Evolutionary conservation across 2,888 invertebrate species (phyloP).

Genomic region (Cheiracanthium punctorium): DNA sequence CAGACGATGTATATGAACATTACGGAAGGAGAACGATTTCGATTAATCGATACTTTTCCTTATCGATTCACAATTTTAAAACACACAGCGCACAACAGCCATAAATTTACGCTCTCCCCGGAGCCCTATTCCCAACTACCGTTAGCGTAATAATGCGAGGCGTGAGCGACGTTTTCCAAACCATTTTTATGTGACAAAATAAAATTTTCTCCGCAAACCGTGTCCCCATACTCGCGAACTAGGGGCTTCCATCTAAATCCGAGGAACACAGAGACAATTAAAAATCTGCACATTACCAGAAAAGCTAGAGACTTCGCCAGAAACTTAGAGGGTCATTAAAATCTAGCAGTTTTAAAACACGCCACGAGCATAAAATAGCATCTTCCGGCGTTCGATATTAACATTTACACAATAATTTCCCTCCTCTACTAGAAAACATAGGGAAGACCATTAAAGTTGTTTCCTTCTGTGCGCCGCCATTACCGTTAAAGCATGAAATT

Average conservation of each 20-base stretch:
- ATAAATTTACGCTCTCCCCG: not conserved
- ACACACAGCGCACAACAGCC: not conserved
- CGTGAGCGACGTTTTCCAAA: not conserved
- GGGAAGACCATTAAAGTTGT: conserved; percentile 11
- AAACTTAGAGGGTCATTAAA: conserved; percentile 5
- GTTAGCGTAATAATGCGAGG: not conserved
- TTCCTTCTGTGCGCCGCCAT: conserved; percentile 30
- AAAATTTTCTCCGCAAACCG: not conserved
- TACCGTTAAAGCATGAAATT: conserved; percentile 65
- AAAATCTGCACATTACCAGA: conserved; percentile 3
- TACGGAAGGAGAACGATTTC: too few relatives aligned
- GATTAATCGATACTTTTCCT: not conserved
- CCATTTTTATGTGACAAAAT: not conserved
- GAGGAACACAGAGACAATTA: not conserved
- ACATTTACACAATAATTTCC: conserved; percentile 27
- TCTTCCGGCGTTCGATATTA: conserved; percentile 23
- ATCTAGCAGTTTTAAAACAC: conserved; percentile 10
- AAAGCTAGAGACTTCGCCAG: not conserved
- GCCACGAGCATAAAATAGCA: conserved; percentile 11
- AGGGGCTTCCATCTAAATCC: not conserved
- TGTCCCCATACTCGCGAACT: not conserved
- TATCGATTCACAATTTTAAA: not conserved
- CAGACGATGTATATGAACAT: not conserved
- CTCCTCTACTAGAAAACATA: conserved; percentile 1
- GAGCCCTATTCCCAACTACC: not conserved